Evolutionary conservation across 2,797 vertebrate genomes (phyloP).

Genomic region (Remorina albescens): DNA sequence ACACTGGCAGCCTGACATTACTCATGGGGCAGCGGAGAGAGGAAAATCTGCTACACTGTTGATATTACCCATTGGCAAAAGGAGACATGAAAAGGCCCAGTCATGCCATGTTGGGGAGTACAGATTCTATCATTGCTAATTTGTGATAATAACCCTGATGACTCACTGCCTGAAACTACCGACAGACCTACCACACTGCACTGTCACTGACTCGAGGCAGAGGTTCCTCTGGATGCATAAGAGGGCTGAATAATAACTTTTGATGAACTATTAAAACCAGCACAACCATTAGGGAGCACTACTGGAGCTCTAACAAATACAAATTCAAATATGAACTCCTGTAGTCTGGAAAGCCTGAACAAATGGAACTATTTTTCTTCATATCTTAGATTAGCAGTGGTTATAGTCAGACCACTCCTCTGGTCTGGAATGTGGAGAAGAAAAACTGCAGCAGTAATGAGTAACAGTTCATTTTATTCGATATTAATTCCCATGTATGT

Average conservation of each 20-base stretch:
- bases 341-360: not conserved
- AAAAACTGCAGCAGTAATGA: not conserved
- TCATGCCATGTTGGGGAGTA: constrained; percentile 7
- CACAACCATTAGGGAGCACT: not conserved
- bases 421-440: not conserved
- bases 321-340: not conserved
- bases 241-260: constrained; percentile 17
- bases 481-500: not conserved
- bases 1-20: constrained; percentile 49
- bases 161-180: constrained; percentile 49
- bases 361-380: constrained; percentile 4
- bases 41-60: constrained; percentile 22
- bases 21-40: constrained; percentile 35
- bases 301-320: not conserved
- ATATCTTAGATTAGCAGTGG: not conserved
- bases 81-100: constrained; percentile 44
- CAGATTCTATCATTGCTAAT: constrained; percentile 51
- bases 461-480: not conserved
- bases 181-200: not conserved
- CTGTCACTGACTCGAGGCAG: constrained; percentile 24
- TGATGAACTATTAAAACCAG: constrained; percentile 19
- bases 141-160: constrained; percentile 53
- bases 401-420: not conserved
- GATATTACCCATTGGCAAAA: constrained; percentile 55
- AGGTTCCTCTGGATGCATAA: constrained; percentile 36